These are phyloP conservation scores for Lonchura striata DNA, from an alignment of 2,113 vertebrate genomes.

Conservation along the genomic window DNA sequence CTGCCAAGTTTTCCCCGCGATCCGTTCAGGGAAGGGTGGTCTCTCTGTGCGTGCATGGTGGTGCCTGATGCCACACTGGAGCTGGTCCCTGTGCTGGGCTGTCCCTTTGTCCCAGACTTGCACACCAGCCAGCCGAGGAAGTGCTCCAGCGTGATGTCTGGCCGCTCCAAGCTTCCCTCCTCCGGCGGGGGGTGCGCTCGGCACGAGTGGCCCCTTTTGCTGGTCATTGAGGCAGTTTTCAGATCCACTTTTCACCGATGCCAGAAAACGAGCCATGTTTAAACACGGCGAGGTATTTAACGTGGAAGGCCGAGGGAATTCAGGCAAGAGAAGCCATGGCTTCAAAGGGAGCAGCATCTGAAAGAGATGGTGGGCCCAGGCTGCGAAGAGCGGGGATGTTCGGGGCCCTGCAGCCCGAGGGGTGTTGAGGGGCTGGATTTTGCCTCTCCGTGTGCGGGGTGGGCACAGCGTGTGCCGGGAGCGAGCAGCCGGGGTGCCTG, in stretches of 20 bases:
- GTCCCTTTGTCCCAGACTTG: constrained; percentile 55
- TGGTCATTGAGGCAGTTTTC: not conserved
- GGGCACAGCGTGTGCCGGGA: not conserved
- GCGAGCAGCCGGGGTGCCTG: rapidly evolving
- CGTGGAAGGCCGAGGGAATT: not conserved
- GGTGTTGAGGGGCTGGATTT: not conserved
- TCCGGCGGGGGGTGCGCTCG: not conserved
- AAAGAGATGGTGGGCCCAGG: not conserved
- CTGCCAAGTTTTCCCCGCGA: not conserved
- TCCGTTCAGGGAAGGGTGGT: not conserved
- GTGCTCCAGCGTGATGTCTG: not conserved
- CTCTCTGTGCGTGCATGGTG: not conserved
- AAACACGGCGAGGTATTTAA: not conserved
- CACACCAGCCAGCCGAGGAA: not conserved
- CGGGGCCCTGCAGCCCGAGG: not conserved
- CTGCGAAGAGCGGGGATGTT: not conserved
- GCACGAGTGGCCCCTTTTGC: not conserved
- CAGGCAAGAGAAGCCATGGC: not conserved
- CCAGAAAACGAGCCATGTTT: not conserved
- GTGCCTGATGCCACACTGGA: not conserved
- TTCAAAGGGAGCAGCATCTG: not conserved
- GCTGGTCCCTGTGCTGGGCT: not conserved
- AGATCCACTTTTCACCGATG: not conserved
- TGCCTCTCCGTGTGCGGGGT: not conserved
- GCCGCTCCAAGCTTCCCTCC: not conserved